Percentiles rank a stretch among this genome's conserved stretches.
phyloP scores from a whole-genome alignment of 1,140 invertebrate genomes.

The Nymphalis io region DNA sequence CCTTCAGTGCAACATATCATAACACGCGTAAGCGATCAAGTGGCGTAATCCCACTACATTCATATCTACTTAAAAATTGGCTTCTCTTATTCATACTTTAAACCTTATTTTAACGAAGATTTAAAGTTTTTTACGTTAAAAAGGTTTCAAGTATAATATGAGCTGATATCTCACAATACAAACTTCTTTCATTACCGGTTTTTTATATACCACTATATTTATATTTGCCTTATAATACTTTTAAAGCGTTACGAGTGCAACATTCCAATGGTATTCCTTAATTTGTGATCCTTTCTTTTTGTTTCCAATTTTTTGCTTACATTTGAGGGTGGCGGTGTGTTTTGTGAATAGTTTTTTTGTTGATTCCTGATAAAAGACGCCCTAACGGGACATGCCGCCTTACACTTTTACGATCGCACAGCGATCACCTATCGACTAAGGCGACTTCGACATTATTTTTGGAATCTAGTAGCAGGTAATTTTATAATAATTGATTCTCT shows the following conservation, averaged over 20 bases:
- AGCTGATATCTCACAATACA: no score
- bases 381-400: conserved; percentile 63
- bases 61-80: no score
- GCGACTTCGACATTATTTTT: conserved; percentile 30
- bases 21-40: no score
- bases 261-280: conserved; percentile 70
- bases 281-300: conserved; percentile 73
- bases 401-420: conserved; percentile 33
- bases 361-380: conserved; percentile 55
- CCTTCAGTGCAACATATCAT: no score
- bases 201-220: not conserved
- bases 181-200: no score
- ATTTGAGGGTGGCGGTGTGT: conserved; percentile 60
- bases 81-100: no score
- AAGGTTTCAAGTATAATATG: no score
- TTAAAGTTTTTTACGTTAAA: no score
- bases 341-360: conserved; percentile 66
- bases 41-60: no score
- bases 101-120: no score
- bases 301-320: conserved; percentile 66
- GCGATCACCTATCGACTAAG: conserved; percentile 21
- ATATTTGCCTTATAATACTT: conserved; percentile 22
- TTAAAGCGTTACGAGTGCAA: conserved; percentile 60
- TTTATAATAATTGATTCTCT: not conserved
- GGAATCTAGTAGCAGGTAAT: not conserved